Percentiles rank a stretch among this genome's conserved stretches.
Evolutionary conservation across 2,888 invertebrate species (phyloP).

Genomic region (Amblyjoppa proteus): DNA sequence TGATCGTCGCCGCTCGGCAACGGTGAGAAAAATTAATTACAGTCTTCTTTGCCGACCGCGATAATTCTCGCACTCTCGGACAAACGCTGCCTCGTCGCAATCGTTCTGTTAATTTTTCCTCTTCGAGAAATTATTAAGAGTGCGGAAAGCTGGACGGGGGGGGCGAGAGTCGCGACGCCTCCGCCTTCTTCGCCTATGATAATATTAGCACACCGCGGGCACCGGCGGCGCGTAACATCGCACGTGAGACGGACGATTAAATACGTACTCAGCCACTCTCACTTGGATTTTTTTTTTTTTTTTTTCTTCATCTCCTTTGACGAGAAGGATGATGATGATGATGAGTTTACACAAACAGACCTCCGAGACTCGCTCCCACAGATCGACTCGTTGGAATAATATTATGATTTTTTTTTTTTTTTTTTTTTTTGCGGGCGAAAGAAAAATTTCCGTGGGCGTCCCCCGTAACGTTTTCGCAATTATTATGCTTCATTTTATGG

Average conservation of each 20-base stretch:
- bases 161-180: conserved; percentile 53
- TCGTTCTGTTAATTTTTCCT: background rate
- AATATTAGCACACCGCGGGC: conserved; percentile 24
- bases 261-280: conserved; percentile 48
- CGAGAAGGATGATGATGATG: conserved; percentile 16
- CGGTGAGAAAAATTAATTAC: too few species aligned
- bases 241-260: background rate
- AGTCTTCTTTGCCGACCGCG: too few species aligned
- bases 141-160: background rate
- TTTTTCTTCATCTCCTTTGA: conserved; percentile 11
- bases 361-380: conserved; percentile 25
- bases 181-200: conserved; percentile 58
- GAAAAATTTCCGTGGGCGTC: conserved; percentile 26
- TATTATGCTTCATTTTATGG: conserved; percentile 16
- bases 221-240: background rate
- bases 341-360: conserved; percentile 40
- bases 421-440: background rate
- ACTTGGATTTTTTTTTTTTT: conserved; percentile 45
- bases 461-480: conserved; percentile 25
- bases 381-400: conserved; percentile 1
- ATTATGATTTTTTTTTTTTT: conserved; percentile 5
- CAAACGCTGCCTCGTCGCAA: conserved; percentile 4
- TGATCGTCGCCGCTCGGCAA: too few species aligned
- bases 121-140: background rate
- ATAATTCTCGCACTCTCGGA: too few species aligned